Base-by-base conservation (phyloP, 2,888 invertebrate species). In the Dicroscelio sp. region DNA sequence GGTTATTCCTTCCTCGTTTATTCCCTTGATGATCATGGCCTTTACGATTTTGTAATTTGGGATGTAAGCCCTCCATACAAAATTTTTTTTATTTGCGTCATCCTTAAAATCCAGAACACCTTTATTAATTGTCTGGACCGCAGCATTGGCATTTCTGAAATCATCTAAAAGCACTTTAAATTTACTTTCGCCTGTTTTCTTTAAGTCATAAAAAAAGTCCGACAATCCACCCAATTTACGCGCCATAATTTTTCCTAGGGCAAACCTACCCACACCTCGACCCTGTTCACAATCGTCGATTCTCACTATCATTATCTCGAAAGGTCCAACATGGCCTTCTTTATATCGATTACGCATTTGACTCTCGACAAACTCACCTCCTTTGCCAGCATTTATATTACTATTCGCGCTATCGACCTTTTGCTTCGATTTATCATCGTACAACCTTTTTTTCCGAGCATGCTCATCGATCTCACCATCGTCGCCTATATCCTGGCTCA, bases 21-120 rank as follows among this genome's bases (percentile, higher is more conserved):
- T 31, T 30, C 25, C 71, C 30, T 52, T 71, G 27, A 71, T 71
- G 1, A 71, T 31, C 52, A 52, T 48, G 17, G n/a, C 52, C 52
- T 71, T 71, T 1, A 71, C n/a, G 6, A 71, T 52, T 31, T 71
- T 71, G 30, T 5, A 52, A 17, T 71, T 71, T 20, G 71, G 71
- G 23, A 71, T 71, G 31, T 30, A 71, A 8, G 71, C 71, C 12
- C 30, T 71, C 71, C 71, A 71, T 4, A 1, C 8, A 30, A 48
- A 52, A 52, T 48, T 8, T 30, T 30, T 71, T 3, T 69, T n/a
- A n/a, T n/a, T n/a, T n/a, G n/a, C 33, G 14, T 5, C 27, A 12
- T 43, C 23, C 27, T 14, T 69, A 2, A 38, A 25, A 25, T 69
- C 43, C 31, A 69, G 5, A 3, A 25, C 27, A 4, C 48, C 71